These are phyloP conservation scores for Sylvia atricapilla DNA, from an alignment of 2,113 vertebrate species.

Conservation along the genomic window DNA sequence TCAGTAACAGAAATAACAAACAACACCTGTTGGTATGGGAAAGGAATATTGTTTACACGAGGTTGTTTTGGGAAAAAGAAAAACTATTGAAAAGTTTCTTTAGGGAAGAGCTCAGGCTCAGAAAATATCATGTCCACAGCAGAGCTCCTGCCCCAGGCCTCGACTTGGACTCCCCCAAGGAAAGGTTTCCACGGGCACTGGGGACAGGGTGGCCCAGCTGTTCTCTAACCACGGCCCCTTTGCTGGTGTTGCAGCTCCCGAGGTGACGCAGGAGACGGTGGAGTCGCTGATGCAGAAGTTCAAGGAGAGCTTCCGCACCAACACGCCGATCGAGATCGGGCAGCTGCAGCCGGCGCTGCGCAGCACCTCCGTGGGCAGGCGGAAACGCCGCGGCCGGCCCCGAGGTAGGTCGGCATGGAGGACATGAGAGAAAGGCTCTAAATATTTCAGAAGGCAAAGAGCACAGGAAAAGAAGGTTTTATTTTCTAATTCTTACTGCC, in stretches of 20 bases:
- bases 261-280: slow-evolving; percentile 87
- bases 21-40: too few species aligned
- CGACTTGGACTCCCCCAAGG: accelerated
- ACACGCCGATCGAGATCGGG: slow-evolving; percentile 87
- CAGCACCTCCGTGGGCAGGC: slow-evolving; percentile 81
- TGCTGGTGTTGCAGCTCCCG: slow-evolving; percentile 73
- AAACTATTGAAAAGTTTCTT: too few species aligned
- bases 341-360: slow-evolving; percentile 88
- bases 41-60: too few species aligned
- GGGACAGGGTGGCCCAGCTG: not conserved
- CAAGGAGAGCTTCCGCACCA: slow-evolving; percentile 94
- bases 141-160: not conserved
- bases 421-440: too few species aligned
- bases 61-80: too few species aligned
- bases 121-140: too few species aligned
- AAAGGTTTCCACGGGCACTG: accelerated
- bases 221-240: slow-evolving; percentile 38
- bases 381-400: slow-evolving; percentile 82
- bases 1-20: too few species aligned
- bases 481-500: too few species aligned
- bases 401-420: slow-evolving; percentile 75
- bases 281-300: slow-evolving; percentile 97
- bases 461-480: too few species aligned
- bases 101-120: too few species aligned
- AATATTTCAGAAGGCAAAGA: too few species aligned